Conservation (phyloP, 2,797 vertebrate genomes). For the Cryptoblepharus egeriae region DNA sequence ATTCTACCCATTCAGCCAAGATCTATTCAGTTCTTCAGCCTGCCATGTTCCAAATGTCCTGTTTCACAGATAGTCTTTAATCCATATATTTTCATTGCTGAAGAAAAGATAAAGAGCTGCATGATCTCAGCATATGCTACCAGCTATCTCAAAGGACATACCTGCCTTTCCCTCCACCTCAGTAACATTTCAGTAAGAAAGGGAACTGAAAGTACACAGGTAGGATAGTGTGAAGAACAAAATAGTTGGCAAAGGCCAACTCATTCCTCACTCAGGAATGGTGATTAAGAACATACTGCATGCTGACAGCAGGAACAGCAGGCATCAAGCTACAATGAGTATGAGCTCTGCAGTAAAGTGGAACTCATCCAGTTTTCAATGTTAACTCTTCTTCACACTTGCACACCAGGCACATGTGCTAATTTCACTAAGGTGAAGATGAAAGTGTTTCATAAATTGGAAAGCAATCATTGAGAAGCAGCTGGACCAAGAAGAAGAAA, state of each 20-base stretch:
- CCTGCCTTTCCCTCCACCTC: too few species aligned
- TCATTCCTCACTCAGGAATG: constrained; percentile 24
- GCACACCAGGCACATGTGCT: neutral
- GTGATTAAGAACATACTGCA: constrained; percentile 29
- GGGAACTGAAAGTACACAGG: neutral
- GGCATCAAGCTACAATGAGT: constrained; percentile 23
- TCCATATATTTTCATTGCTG: neutral
- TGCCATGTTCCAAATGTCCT: neutral
- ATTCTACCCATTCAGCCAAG: neutral
- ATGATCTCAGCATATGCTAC: too few species aligned
- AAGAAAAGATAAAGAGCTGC: neutral
- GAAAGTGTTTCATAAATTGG: neutral
- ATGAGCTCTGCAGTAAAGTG: constrained; percentile 12
- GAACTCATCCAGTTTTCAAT: constrained; percentile 11
- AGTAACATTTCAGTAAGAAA: neutral
- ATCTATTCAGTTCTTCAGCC: neutral
- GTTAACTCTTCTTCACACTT: constrained; percentile 45
- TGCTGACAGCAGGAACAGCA: constrained; percentile 18
- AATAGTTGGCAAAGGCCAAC: neutral
- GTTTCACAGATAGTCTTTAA: neutral
- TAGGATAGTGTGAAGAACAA: neutral
- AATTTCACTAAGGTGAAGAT: constrained; percentile 17
- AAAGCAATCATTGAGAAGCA: neutral
- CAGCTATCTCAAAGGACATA: too few species aligned
- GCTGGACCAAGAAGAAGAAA: neutral